Evolutionary conservation across 2,113 vertebrate species (phyloP).

Genomic region (Ptilonorhynchus violaceus): DNA sequence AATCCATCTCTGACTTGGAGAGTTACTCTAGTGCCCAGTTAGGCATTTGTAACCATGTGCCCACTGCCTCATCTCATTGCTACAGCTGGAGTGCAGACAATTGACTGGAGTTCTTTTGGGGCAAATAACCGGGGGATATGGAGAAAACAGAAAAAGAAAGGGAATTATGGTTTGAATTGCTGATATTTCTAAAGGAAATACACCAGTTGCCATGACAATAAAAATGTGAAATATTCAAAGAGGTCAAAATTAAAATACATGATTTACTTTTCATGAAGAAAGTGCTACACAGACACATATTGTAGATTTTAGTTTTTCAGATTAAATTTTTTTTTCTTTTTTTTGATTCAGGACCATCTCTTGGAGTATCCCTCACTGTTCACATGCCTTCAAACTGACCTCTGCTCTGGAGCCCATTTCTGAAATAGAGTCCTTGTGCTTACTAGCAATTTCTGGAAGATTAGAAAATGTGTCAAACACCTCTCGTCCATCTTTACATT

Average conservation of each 20-base stretch:
- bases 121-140: not conserved
- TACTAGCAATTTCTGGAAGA: not conserved
- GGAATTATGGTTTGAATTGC: not conserved
- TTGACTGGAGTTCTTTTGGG: not conserved
- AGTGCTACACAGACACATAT: not conserved
- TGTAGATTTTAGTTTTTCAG: not conserved
- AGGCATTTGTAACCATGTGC: not conserved
- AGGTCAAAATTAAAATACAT: conserved; percentile 53
- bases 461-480: not conserved
- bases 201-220: conserved; percentile 59
- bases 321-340: not conserved
- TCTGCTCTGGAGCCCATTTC: not conserved
- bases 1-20: not conserved
- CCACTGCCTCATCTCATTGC: not conserved
- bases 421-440: not conserved
- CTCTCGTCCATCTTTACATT: not conserved
- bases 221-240: conserved; percentile 46
- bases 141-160: not conserved
- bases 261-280: conserved; percentile 15
- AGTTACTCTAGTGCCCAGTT: not conserved
- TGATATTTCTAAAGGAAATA: conserved; percentile 31
- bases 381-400: not conserved
- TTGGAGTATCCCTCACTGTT: not conserved
- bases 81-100: not conserved
- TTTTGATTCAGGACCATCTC: not conserved